Percentiles rank a stretch among this genome's conserved stretches.
Conservation (phyloP, 2,888 invertebrate species). For the Hipparchia sbordonii region DNA sequence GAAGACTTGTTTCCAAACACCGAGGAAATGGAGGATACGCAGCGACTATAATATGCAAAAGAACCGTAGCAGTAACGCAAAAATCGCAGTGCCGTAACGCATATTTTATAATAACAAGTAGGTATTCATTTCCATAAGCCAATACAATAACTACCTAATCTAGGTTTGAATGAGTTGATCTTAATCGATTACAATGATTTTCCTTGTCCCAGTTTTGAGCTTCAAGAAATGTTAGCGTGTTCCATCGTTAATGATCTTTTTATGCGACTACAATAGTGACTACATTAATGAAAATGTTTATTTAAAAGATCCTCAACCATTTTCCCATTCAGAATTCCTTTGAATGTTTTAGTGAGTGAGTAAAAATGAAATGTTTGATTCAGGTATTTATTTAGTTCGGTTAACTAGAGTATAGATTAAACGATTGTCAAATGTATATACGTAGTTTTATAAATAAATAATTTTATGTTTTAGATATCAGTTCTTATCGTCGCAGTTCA, state of each 20-base stretch:
- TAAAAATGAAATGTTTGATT: slow-evolving; percentile 34
- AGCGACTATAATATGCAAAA: too few species aligned
- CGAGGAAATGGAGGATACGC: too few species aligned
- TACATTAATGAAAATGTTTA: slow-evolving; percentile 33
- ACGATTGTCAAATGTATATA: not conserved
- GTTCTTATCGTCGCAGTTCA: slow-evolving; percentile 45
- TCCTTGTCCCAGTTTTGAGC: slow-evolving; percentile 39
- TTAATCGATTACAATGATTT: slow-evolving; percentile 29
- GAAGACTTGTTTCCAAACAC: too few species aligned
- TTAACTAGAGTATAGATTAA: not conserved
- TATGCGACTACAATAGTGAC: slow-evolving; percentile 25
- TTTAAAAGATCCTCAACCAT: slow-evolving; percentile 29
- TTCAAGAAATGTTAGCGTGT: slow-evolving; percentile 40
- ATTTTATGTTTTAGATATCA: slow-evolving; percentile 31
- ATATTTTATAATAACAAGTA: too few species aligned
- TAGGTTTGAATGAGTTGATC: slow-evolving; percentile 23
- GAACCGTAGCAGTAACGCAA: too few species aligned
- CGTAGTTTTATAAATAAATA: not conserved
- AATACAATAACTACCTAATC: not conserved
- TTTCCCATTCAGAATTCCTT: slow-evolving; percentile 22
- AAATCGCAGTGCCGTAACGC: too few species aligned
- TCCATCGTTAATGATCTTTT: slow-evolving; percentile 31
- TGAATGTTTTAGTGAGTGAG: slow-evolving; percentile 19
- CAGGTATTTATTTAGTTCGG: slow-evolving; percentile 29
- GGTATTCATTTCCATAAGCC: too few species aligned